Base-by-base conservation (phyloP, 2,797 vertebrate species). In the Lindbergichthys nudifrons region DNA sequence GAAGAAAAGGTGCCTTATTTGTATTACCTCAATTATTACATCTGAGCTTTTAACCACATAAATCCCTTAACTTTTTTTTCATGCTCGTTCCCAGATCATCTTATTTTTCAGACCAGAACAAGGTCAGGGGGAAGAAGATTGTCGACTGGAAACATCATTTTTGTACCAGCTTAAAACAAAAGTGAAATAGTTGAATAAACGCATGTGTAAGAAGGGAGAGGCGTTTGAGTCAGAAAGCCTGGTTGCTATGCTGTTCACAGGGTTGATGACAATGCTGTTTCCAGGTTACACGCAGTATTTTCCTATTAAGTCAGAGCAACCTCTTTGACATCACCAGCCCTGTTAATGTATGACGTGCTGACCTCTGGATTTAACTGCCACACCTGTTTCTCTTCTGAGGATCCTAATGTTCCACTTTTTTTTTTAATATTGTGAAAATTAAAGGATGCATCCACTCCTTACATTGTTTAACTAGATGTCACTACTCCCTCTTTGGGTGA, bases 371-470 rank as follows among this genome's bases (percentile, higher is more conserved):
- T 86, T 85, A 41, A 75, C 56, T 45, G 58, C 81, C 87, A 83
- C 90, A 91, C 89, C 92, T 87, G 89, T 77, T 80, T 89, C 86
- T 91, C 84, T 92, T 89, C 87, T 87, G 76, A 90, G 75, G 43
- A 65, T 36, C 60, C 46, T 64, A 71, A 85, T 77, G 73, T 81
- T 87, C 88, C 86, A 88, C 69, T 62, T 80, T 84, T 71, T 63
- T 70, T 60, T 74, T 48, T n/a, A 39, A 36, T 30, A 70, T 10
- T 48, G 30, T 18, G 32, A 75, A 46, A 10, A 73, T 51, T 51
- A n/a, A 61, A 80, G 42, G 42, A 32, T 18, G 5, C 18, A 18
- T 46, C 18, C 19, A 32, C 39, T 3, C 3, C 62, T 50, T 13
- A 64, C 8, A 53, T 5, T 36, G 14, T 50, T 26, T 51, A 7